Base-by-base conservation (phyloP, 2,113 vertebrate species). In the Tyto alba region DNA sequence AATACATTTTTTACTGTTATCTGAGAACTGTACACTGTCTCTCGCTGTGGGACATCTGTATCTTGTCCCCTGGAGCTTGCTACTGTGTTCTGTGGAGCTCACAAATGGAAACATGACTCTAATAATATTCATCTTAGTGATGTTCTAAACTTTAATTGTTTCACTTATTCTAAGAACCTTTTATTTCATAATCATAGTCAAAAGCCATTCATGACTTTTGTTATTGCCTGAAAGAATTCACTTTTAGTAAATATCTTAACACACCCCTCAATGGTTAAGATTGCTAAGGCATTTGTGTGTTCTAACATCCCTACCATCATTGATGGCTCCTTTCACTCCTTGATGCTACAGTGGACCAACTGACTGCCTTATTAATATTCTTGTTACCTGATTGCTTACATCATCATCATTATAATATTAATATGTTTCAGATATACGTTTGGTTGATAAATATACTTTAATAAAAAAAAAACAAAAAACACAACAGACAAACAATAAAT, bases 71-170 rank as follows among this genome's bases (percentile, higher is more conserved):
- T 25, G n/a, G 50, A 92, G 14, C 29, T 74, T 56, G 14, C 17
- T 48, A 17, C 43, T 60, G 11, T 52, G 19, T 50, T 83, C 30
- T 71, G 9, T 59, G 63, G 40, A 69, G 52, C 26, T 88, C 56
- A 34, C 20, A 93, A 88, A 47, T 16, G 43, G 56, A 47, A 90
- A 64, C 0, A 7, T 53, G 13, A 18, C 23, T 57, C 23, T 8
- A 53, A 23, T 34, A 12, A 19, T 40, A 59, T 19, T 64, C 30
- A 63, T 53, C 17, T 30, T 15, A 57, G 16, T 26, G 25, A 40
- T n/a, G 11, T 84, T 72, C n/a, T 85, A 57, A 88, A 75, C 30
- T 83, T 92, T 36, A 71, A 72, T 57, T 47, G 53, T 50, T 95
- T 62, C 6, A 29, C 38, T 80, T 78, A 32, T 84, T 91, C 53